Evolutionary conservation across 2,113 vertebrate genomes (phyloP), one percentile per base, ranked within the genome.

Genomic region (Eulemur rufifrons): DNA sequence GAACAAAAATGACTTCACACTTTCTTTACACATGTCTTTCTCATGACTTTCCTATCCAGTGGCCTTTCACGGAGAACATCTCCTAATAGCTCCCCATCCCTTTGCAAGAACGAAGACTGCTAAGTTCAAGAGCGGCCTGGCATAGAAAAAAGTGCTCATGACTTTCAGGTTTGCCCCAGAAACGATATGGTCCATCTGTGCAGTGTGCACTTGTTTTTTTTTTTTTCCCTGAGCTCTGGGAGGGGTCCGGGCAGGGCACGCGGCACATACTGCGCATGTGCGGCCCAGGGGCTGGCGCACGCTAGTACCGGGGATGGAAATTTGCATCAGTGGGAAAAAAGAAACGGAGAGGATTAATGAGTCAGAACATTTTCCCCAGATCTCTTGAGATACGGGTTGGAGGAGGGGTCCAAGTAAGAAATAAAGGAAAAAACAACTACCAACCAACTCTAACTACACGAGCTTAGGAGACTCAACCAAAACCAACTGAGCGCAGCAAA

Each of bases 251-350:
- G 37, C 34, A 15, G 0, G 12, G n/a, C 0, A 0, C 9, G 21
- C 37, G 37, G 66, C 3, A 11, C 66, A 14, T 0, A 66, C 47
- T 8, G 50, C 0, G 8, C 77, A 25, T n/a, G 66, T 21, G 20
- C 4, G 0, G 34, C 0, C 23, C 27, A 6, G n/a, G 7, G 8
- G 8, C 21, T 71, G 54, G 42, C 0, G 3, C 18, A 34, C 20
- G 3, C 3, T 0, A 34, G 54, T 18, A 17, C 10, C 34, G 52
- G 2, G 0, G 8, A 8, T 0, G 10, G 61, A 27, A 25, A 42
- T 56, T n/a, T 42, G 17, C 2, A 27, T 37, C 42, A 29, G 1
- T 4, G 17, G 34, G 73, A 13, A 8, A 50, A 74, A 54, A 14
- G 50, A 42, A 68, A 23, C 27, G 1, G 0, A 0, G 1, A 63